phyloP scores from a whole-genome alignment of 1,140 invertebrate species.

The Sitodiplosis mosellana region DNA sequence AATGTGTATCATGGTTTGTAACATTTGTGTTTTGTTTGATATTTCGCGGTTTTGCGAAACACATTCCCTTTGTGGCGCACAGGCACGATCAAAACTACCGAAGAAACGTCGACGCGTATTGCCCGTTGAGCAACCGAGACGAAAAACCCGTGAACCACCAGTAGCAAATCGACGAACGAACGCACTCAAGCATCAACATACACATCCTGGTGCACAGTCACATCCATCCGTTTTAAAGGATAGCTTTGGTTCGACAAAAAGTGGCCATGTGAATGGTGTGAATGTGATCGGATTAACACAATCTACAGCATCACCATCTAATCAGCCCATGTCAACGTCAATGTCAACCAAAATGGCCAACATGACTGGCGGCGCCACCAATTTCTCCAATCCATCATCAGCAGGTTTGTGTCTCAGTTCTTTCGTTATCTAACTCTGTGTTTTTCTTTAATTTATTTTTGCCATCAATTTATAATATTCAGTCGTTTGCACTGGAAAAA shows the following conservation, averaged over 20 bases:
- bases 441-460: too few relatives aligned
- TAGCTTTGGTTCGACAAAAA: constrained; percentile 35
- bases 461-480: too few relatives aligned
- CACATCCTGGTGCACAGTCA: constrained; percentile 16
- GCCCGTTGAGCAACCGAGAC: constrained; percentile 57
- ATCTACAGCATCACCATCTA: too few relatives aligned
- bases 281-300: constrained; percentile 45
- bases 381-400: too few relatives aligned
- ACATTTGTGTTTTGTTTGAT: too few relatives aligned
- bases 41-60: too few relatives aligned
- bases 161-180: constrained; percentile 55
- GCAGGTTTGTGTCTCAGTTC: too few relatives aligned
- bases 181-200: constrained; percentile 60
- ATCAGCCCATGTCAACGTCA: too few relatives aligned
- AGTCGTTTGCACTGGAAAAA: too few relatives aligned
- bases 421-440: too few relatives aligned
- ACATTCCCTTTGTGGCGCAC: background rate
- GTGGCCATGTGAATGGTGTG: constrained; percentile 45
- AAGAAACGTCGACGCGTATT: constrained; percentile 67
- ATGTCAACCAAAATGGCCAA: too few relatives aligned
- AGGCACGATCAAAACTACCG: constrained; percentile 75
- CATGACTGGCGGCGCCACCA: too few relatives aligned
- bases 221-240: constrained; percentile 37
- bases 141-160: constrained; percentile 31
- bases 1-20: background rate